Percentiles rank a stretch among this genome's conserved stretches.
Evolutionary conservation across 2,888 invertebrate species (phyloP).

Genomic region (Drosophila birchii): DNA sequence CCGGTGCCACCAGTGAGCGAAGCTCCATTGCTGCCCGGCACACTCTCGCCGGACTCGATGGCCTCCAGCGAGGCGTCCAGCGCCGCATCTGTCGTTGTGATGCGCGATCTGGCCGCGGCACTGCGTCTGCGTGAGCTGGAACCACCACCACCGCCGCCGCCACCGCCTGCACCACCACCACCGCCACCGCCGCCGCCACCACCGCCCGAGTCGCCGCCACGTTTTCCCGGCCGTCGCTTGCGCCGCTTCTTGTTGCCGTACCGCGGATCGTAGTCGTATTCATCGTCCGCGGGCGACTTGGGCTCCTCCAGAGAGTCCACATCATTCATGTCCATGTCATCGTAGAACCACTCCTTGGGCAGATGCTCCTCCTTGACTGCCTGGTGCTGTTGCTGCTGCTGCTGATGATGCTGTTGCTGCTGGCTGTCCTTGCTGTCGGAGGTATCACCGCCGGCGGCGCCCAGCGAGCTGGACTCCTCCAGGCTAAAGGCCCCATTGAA

Average conservation of each 20-base stretch:
- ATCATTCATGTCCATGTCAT: conserved; percentile 95
- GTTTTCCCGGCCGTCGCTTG: conserved; percentile 83
- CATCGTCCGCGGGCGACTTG: conserved; percentile 95
- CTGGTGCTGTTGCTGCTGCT: conserved; percentile 81
- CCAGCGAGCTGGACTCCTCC: conserved; percentile 84
- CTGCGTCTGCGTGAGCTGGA: conserved; percentile 80
- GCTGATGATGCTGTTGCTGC: conserved; percentile 88
- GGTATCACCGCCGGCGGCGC: conserved; percentile 85
- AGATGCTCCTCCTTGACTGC: conserved; percentile 91
- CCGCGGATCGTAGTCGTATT: conserved; percentile 93
- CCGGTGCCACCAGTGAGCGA: background rate
- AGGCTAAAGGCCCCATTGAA: conserved; percentile 83
- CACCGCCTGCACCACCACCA: conserved; percentile 64
- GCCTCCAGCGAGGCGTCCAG: conserved; percentile 70
- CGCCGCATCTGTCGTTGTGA: conserved; percentile 67
- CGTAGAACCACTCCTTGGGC: conserved; percentile 95
- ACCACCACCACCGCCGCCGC: conserved; percentile 77
- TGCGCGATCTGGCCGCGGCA: conserved; percentile 64
- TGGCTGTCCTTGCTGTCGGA: conserved; percentile 93
- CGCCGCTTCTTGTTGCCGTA: conserved; percentile 85
- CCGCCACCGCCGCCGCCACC: conserved; percentile 78
- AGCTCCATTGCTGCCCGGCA: conserved; percentile 33
- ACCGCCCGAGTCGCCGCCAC: conserved; percentile 65
- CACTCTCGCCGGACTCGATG: conserved; percentile 61
- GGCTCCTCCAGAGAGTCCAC: conserved; percentile 96